Base-by-base conservation (phyloP, 1,140 invertebrate species). In the Bombus polaris region DNA sequence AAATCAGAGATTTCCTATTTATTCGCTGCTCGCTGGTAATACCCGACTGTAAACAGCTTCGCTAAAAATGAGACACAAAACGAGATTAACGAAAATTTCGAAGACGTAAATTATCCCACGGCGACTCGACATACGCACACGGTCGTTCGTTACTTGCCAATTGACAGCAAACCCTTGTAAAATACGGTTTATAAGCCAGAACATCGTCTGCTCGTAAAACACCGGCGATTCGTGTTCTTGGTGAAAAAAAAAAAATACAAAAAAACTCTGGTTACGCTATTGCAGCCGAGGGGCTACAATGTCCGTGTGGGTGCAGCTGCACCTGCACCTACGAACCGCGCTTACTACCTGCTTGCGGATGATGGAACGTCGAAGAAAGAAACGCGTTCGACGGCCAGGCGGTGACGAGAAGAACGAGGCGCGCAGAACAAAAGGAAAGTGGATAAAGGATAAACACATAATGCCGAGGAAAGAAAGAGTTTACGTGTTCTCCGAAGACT, bases 401-500 rank as follows among this genome's bases (percentile, higher is more conserved):
- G n/a, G n/a, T 35, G 6, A n/a, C 44, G 12, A 28, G 44, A 59
- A 73, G 65, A n/a, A 72, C 37, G 13, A 53, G 25, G 25, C 53
- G n/a, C 25, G 37, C 62, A 72, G 65, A 87, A 81, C 81, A 88
- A 83, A 85, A 86, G 71, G 78, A 81, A 81, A 88, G 42, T 62
- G 82, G 79, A 87, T 83, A 81, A 83, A 86, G 83, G 90, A 93
- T 93, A 93, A 93, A 93, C 91, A 92, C 90, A 93, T 93, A 94
- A 93, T 93, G 87, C 89, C 59, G 85, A 81, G 81, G 83, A 88
- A 88, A 85, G 90, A 59, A 90, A 90, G 92, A 82, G 88, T 93
- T 94, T 92, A 92, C 92, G 91, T 88, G 88, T 94, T 93, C 93
- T 83, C 81, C 91, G 91, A 92, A 93, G 78, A 91, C 82, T 80